A percentile compares a stretch with the other conserved stretches of the same genome.
These are phyloP conservation scores for Pristis pectinata DNA, from an alignment of 2,797 vertebrate genomes.

Conservation along the genomic window DNA sequence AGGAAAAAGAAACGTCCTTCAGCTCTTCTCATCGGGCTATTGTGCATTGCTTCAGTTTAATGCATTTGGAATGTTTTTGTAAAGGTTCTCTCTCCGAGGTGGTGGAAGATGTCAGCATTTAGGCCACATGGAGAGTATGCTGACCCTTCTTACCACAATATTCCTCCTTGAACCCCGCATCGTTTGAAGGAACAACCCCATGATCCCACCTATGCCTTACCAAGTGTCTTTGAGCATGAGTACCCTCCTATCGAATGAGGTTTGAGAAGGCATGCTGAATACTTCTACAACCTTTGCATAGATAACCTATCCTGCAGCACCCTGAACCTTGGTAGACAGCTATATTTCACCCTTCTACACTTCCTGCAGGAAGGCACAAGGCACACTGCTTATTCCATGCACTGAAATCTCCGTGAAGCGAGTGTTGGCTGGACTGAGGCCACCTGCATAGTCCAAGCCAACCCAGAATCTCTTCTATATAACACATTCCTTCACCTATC, in stretches of 20 bases:
- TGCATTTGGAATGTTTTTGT: not conserved
- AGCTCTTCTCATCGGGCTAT: not conserved
- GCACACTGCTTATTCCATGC: not conserved
- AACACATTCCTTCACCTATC: not conserved
- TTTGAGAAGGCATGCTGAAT: slow-evolving; percentile 31
- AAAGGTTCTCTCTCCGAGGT: slow-evolving; percentile 6
- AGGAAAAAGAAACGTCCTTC: not conserved
- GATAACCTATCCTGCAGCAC: not conserved
- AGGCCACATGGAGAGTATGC: no score
- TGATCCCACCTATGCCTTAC: slow-evolving; percentile 2
- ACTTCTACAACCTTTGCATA: not conserved
- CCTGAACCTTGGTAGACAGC: not conserved
- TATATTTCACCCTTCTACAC: not conserved
- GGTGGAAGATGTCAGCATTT: not conserved
- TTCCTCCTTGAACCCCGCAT: not conserved
- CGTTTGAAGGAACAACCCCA: not conserved
- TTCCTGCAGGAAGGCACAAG: not conserved
- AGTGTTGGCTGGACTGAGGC: not conserved
- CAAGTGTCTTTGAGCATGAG: slow-evolving; percentile 23
- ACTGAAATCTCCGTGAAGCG: not conserved
- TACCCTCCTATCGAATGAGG: slow-evolving; percentile 8
- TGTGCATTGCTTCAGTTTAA: not conserved
- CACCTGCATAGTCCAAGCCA: not conserved
- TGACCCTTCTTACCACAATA: not conserved
- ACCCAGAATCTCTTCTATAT: not conserved